These are phyloP conservation scores for Trichopria drosophilae DNA, from an alignment of 2,888 invertebrate genomes.

Conservation along the genomic window DNA sequence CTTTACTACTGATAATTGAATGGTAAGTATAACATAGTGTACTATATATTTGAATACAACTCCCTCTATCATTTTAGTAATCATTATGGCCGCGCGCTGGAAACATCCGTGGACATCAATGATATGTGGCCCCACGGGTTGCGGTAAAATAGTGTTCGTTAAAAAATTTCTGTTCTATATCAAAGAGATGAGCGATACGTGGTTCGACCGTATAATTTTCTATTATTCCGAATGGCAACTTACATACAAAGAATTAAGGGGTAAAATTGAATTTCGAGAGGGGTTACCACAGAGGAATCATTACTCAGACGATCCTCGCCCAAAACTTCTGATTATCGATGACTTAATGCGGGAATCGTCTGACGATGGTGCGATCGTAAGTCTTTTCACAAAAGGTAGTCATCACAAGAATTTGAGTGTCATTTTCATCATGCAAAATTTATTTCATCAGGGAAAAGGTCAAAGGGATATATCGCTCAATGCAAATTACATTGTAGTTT, in stretches of 20 bases:
- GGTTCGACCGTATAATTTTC: constrained; percentile 24
- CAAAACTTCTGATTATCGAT: constrained; percentile 17
- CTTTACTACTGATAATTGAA: too few relatives aligned
- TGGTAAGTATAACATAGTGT: too few relatives aligned
- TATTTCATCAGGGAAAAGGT: constrained; percentile 17
- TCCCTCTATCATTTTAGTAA: too few relatives aligned
- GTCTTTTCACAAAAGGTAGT: constrained; percentile 38
- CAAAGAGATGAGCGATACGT: constrained; percentile 1
- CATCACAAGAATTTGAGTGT: constrained; percentile 34
- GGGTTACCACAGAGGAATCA: constrained; percentile 20
- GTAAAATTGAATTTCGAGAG: constrained; percentile 21
- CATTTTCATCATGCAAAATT: constrained; percentile 27
- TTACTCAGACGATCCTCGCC: constrained; percentile 18
- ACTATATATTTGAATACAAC: too few relatives aligned
- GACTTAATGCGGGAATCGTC: constrained; percentile 29
- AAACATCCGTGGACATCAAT: constrained; percentile 21
- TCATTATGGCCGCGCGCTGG: not conserved
- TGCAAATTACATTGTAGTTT: constrained; percentile 1
- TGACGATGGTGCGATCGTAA: constrained; percentile 14
- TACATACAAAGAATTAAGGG: constrained; percentile 9
- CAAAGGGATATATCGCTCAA: not conserved
- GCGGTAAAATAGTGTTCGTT: constrained; percentile 20
- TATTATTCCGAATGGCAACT: constrained; percentile 28
- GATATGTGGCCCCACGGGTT: constrained; percentile 12
- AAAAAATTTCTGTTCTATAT: constrained; percentile 13